Conservation (phyloP, 2,113 vertebrate genomes). For the Trogon melanurus region DNA sequence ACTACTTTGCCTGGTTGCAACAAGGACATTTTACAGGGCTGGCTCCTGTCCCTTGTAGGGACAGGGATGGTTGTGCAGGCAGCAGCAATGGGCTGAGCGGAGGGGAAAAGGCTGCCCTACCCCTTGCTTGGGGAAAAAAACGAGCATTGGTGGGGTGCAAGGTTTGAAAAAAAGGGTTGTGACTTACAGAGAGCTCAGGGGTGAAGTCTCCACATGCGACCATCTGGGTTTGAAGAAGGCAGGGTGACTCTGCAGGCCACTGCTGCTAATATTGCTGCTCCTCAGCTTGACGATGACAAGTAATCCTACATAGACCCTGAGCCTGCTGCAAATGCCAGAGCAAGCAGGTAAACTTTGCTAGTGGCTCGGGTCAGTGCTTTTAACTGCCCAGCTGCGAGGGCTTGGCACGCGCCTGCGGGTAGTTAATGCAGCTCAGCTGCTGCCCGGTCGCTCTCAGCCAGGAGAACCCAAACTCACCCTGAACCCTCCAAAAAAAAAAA, state of each 20-base stretch:
- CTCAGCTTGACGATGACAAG: not conserved
- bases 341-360: accelerated
- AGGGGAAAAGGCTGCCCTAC: accelerated
- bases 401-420: accelerated
- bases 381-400: not conserved
- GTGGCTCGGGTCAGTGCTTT: accelerated
- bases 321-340: not conserved
- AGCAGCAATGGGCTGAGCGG: accelerated
- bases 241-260: not conserved
- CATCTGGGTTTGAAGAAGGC: not conserved
- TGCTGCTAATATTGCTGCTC: not conserved
- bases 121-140: not conserved
- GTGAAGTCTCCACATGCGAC: not conserved
- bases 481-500: not conserved
- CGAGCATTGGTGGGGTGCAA: not conserved
- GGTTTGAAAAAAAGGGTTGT: not conserved
- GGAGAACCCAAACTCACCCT: not conserved
- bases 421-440: accelerated
- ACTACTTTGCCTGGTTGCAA: not conserved
- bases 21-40: not conserved
- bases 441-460: not conserved
- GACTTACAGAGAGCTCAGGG: not conserved
- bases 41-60: not conserved
- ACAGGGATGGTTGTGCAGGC: not conserved
- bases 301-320: not conserved